Conservation (phyloP, 2,888 invertebrate species). For the Drosophila atroscutellata region DNA sequence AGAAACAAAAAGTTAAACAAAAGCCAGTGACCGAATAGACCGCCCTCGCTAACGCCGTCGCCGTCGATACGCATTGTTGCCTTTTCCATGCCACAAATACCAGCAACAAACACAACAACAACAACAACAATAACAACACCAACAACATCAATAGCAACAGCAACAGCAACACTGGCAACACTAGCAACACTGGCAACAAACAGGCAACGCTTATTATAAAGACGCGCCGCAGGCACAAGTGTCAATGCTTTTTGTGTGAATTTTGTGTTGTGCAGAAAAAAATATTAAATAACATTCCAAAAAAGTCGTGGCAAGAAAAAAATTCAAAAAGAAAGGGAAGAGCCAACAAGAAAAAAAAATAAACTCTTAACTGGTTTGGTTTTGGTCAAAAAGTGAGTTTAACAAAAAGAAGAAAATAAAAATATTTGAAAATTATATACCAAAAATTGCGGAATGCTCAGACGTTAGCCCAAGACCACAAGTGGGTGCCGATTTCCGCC, state of each 20-base stretch:
- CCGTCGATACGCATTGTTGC: slow-evolving; percentile 72
- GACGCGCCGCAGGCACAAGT: slow-evolving; percentile 70
- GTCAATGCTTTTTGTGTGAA: slow-evolving; percentile 73
- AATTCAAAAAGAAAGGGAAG: slow-evolving; percentile 9
- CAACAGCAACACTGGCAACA: slow-evolving; percentile 1
- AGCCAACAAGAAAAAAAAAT: background rate
- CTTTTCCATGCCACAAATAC: slow-evolving; percentile 70
- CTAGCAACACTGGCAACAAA: slow-evolving; percentile 23
- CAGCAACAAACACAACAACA: slow-evolving; percentile 30
- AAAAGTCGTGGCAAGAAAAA: slow-evolving; percentile 16
- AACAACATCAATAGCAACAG: slow-evolving; percentile 16
- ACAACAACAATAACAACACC: slow-evolving; percentile 14
- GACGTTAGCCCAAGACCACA: slow-evolving; percentile 27
- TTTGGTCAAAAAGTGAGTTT: slow-evolving; percentile 42
- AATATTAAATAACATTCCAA: slow-evolving; percentile 22
- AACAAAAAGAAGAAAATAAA: slow-evolving; percentile 17
- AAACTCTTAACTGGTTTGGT: slow-evolving; percentile 39
- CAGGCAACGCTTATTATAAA: slow-evolving; percentile 55
- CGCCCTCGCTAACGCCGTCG: slow-evolving; percentile 33
- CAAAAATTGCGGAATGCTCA: slow-evolving; percentile 1
- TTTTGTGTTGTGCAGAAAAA: slow-evolving; percentile 41
- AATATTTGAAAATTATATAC: slow-evolving; percentile 31
- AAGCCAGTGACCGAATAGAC: slow-evolving; percentile 70
- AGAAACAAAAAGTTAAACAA: slow-evolving; percentile 37
- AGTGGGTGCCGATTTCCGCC: slow-evolving; percentile 69